Conservation (phyloP, 2,888 invertebrate genomes). For the Loripinus fragilis region DNA sequence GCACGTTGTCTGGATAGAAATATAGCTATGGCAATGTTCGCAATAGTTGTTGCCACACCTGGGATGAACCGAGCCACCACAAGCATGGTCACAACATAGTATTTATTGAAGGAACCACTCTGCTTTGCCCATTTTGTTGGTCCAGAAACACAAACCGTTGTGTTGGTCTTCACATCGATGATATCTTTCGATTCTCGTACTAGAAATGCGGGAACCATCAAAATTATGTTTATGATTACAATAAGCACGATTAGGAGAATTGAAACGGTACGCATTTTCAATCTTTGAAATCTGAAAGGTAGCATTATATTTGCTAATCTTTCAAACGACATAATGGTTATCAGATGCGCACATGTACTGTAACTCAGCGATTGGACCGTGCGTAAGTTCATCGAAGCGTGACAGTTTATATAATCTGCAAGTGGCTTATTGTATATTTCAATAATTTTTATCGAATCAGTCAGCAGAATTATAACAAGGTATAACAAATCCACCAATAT, state of each 20-base stretch:
- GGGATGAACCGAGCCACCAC: not conserved
- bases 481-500: not conserved
- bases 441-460: not conserved
- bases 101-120: not conserved
- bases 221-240: too few relatives aligned
- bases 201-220: too few relatives aligned
- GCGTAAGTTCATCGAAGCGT: not conserved
- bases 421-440: not conserved
- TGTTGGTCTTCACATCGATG: not conserved
- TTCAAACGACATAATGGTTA: not conserved
- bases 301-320: not conserved
- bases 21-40: not conserved
- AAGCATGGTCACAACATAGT: not conserved
- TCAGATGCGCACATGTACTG: not conserved
- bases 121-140: not conserved
- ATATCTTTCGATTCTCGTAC: not conserved
- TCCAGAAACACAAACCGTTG: not conserved
- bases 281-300: not conserved
- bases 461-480: not conserved
- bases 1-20: not conserved
- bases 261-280: not conserved
- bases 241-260: too few relatives aligned
- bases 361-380: not conserved
- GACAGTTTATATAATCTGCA: not conserved
- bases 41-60: not conserved